Percentiles rank a stretch among this genome's conserved stretches.
Evolutionary conservation across 1,140 invertebrate genomes (phyloP).

Genomic region (Trichoplusia ni): DNA sequence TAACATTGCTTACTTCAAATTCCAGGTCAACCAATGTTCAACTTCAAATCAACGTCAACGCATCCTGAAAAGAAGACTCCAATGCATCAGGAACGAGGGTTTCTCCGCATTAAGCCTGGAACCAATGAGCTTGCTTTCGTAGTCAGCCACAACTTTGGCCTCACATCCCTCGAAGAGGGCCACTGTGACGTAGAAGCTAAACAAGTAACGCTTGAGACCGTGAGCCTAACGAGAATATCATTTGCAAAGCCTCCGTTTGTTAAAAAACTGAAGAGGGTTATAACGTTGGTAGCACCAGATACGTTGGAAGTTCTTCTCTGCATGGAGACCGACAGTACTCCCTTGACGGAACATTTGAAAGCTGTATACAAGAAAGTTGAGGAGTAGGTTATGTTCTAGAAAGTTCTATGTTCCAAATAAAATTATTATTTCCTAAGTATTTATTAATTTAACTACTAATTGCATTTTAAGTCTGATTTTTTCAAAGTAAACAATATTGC

Average conservation of each 20-base stretch:
- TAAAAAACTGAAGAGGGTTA: constrained; percentile 72
- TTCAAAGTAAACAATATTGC: no score
- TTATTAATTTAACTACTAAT: no score
- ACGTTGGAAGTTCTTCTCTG: constrained; percentile 79
- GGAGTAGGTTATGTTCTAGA: not conserved
- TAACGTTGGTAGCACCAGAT: constrained; percentile 73
- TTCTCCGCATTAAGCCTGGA: constrained; percentile 83
- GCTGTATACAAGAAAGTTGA: constrained; percentile 79
- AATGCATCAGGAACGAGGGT: constrained; percentile 86
- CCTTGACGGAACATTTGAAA: constrained; percentile 83
- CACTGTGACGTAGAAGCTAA: constrained; percentile 58
- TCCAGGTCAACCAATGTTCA: constrained; percentile 85
- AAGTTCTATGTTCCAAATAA: not conserved
- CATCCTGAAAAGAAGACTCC: constrained; percentile 81
- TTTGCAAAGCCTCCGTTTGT: constrained; percentile 82
- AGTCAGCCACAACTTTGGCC: constrained; percentile 85
- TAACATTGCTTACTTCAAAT: constrained; percentile 7
- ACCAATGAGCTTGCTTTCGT: constrained; percentile 83
- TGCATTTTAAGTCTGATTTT: no score
- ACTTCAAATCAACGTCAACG: constrained; percentile 82
- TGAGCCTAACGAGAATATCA: constrained; percentile 77
- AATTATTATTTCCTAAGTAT: not conserved
- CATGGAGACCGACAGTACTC: constrained; percentile 83
- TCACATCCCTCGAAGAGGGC: constrained; percentile 84
- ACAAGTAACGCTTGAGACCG: constrained; percentile 74